Evolutionary conservation across 2,113 vertebrate species (phyloP).

Genomic region (Prionailurus bengalensis): DNA sequence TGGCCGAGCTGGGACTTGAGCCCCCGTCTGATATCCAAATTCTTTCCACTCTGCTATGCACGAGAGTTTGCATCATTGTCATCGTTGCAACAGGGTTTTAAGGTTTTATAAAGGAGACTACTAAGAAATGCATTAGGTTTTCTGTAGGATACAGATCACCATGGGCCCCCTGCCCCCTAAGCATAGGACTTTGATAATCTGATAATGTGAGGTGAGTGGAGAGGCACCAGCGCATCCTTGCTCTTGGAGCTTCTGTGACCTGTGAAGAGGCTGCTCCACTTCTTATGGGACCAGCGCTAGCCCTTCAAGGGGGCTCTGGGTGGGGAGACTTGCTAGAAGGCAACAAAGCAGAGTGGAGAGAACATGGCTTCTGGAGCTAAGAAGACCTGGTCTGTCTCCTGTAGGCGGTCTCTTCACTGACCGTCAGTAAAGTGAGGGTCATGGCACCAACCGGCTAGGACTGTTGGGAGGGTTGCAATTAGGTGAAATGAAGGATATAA

Average conservation of each 20-base stretch:
- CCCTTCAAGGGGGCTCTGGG: not conserved
- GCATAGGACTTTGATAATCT: not conserved
- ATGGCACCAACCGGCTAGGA: not conserved
- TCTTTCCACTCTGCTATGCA: not conserved
- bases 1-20: not conserved
- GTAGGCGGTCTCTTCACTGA: not conserved
- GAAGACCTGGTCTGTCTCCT: not conserved
- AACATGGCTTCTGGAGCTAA: not conserved
- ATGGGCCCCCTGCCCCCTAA: rapidly evolving
- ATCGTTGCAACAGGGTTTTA: not conserved
- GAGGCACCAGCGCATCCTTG: not conserved
- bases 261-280: rapidly evolving
- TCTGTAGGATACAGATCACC: not conserved
- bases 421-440: not conserved
- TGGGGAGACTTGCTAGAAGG: not conserved
- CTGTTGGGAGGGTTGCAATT: not conserved
- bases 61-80: not conserved
- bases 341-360: not conserved
- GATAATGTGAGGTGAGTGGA: not conserved
- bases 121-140: not conserved
- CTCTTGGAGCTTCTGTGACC: not conserved
- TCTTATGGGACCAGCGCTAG: not conserved
- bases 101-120: not conserved
- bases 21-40: not conserved
- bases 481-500: not conserved